Evolutionary conservation across 2,888 invertebrate species (phyloP), one percentile per base, ranked within the genome.

Genomic region (Drosophila infuscata): DNA sequence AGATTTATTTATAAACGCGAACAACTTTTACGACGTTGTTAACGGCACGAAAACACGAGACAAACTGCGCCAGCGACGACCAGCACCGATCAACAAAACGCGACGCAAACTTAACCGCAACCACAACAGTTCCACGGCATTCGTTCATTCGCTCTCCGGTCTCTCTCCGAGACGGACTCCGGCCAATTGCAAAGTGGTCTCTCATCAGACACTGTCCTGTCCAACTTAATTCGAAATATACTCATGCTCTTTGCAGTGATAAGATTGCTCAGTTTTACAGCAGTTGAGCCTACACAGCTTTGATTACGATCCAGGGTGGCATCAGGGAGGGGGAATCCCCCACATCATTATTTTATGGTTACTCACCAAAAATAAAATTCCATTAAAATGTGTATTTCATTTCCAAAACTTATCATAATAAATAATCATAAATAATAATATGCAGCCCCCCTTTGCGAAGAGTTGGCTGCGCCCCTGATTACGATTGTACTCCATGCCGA

Each of bases 1-100:
- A 60, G 74, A 83, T 82, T 46, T 89, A 89, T 85, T 85, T 85
- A 73, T 88, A 85, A 74, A 60, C 53, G 69, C 74, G 70, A 60
- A 53, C 71, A 80, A 81, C 53, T 71, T 68, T 58, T 9, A 41
- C 78, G 88, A 48, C 74, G 90, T 71, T 88, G 90, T 78, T 86
- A 65, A 81, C 83, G 63, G 70, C 70, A 81, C 74, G 69, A 59
- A 72, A 61, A 70, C 76, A 66, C 83, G 63, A 70, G 54, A 61
- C 83, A 70, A 56, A 86, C 90, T 86, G 85, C 71, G 85, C 71
- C 56, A 66, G 53, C 60, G 25, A 29, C 70, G 38, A 43, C 38
- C 41, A 68, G 41, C 59, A 43, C 15, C 51, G 53, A 25, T 46
- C 48, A 17, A 48, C 25, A 6, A 0, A 11, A 12, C 8, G 25